Evolutionary conservation across 2,888 invertebrate genomes (phyloP), one percentile per base, ranked within the genome.

Genomic region (Aporophyla lueneburgensis): DNA sequence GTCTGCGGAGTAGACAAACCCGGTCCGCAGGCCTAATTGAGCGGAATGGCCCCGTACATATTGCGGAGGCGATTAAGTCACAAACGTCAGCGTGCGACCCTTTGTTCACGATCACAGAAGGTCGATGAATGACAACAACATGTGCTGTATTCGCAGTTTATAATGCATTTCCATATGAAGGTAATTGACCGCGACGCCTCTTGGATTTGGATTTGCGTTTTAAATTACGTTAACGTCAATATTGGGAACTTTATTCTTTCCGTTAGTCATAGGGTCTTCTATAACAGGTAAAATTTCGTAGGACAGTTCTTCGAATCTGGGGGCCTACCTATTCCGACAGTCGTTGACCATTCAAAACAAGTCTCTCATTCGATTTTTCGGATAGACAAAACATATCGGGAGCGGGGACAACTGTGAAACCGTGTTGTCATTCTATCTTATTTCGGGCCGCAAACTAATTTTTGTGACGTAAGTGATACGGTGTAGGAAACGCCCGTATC

Each of bases 11-110:
- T 92, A 92, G 92, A 90, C 93, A 91, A 91, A 91, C 92, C 89
- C 92, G 90, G 89, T 84, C 90, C 88, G 89, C 87, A 91, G 85
- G 90, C 91, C 94, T 96, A 96, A 96, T 96, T 96, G 96, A 94
- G 94, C 94, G 93, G 94, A 95, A 96, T 93, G 91, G 93, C 89
- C 90, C 89, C 88, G 86, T 90, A 87, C 89, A 85, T 87, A 88
- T 87, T 86, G 88, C 78, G 80, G 69, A 81, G 58, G 78, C 86
- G 86, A 88, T 84, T 87, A 90, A 90, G 89, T 84, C 86, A 90
- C 78, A 81, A 84, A 87, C 90, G 90, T 79, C 80, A 90, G 91
- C 89, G 89, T 78, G 74, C 71, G 81, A 78, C 74, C 81, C 72
- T 80, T 81, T 78, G 73, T 76, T 65, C 70, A 68, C 54, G 49